A percentile compares a stretch with the other conserved stretches of the same genome.
phyloP scores from a whole-genome alignment of 2,888 invertebrate species.

The Drosophila paramelanica region DNA sequence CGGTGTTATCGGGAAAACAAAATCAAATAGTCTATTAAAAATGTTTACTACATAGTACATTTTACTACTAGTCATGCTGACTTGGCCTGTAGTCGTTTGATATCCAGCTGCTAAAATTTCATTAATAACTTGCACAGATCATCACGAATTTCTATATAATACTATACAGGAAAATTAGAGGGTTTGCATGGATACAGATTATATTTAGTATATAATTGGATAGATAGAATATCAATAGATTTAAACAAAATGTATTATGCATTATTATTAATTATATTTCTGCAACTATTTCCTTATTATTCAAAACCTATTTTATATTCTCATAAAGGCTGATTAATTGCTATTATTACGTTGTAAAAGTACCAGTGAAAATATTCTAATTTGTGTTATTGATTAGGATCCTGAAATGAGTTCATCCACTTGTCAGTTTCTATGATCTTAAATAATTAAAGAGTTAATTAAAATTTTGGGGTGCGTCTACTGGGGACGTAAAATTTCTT shows the following conservation, averaged over 20 bases:
- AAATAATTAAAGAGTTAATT: background rate
- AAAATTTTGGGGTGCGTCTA: too few species aligned
- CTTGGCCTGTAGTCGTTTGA: background rate
- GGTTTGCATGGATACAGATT: background rate
- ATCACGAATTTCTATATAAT: slow-evolving; percentile 17
- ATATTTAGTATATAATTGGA: slow-evolving; percentile 8
- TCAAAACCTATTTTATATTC: background rate
- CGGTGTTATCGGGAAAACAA: background rate
- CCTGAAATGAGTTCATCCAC: too few species aligned
- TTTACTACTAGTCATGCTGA: slow-evolving; percentile 8
- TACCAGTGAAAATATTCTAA: too few species aligned
- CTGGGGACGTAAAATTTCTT: too few species aligned
- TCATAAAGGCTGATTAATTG: background rate
- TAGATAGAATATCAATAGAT: background rate
- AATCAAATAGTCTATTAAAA: background rate
- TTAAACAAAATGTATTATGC: background rate
- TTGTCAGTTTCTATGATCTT: too few species aligned
- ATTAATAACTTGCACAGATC: slow-evolving; percentile 2
- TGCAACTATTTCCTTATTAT: background rate
- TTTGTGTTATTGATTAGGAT: too few species aligned
- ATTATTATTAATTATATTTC: background rate
- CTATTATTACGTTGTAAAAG: too few species aligned
- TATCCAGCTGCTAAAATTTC: slow-evolving; percentile 1
- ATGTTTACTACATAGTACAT: background rate
- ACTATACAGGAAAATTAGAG: slow-evolving; percentile 1